Evolutionary conservation across 2,888 invertebrate species (phyloP).

Genomic region (Pyrgus malvae): DNA sequence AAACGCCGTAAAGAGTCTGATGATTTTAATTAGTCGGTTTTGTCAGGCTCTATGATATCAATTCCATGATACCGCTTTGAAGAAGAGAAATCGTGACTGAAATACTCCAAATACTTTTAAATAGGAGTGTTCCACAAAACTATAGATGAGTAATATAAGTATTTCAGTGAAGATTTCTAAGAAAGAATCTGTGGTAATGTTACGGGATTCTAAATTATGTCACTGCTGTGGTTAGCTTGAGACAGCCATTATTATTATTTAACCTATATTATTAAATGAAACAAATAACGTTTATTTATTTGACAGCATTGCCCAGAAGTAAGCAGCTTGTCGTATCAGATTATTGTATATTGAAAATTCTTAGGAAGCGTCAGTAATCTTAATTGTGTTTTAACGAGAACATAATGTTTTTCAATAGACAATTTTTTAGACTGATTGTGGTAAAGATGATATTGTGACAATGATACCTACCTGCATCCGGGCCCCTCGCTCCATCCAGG

Average conservation of each 20-base stretch:
- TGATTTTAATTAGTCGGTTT: conserved; percentile 46
- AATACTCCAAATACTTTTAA: conserved; percentile 6
- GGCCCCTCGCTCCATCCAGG: conserved; percentile 86
- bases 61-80: background rate
- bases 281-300: too few relatives aligned
- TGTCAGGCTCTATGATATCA: conserved; percentile 47
- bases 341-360: background rate
- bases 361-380: background rate
- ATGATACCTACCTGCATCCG: conserved; percentile 88
- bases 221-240: too few relatives aligned
- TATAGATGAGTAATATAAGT: background rate
- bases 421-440: conserved; percentile 3
- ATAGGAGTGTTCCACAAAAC: conserved; percentile 6
- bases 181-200: background rate
- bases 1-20: conserved; percentile 31
- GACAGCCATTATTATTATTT: too few relatives aligned
- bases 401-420: conserved; percentile 4
- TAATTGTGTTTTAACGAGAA: background rate
- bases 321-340: background rate
- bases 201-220: too few relatives aligned
- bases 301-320: conserved; percentile 27
- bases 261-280: too few relatives aligned
- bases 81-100: conserved; percentile 9
- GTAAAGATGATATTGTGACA: conserved; percentile 39
- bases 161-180: background rate